Evolutionary conservation across 2,888 invertebrate genomes (phyloP).

Genomic region (Busseola fusca): DNA sequence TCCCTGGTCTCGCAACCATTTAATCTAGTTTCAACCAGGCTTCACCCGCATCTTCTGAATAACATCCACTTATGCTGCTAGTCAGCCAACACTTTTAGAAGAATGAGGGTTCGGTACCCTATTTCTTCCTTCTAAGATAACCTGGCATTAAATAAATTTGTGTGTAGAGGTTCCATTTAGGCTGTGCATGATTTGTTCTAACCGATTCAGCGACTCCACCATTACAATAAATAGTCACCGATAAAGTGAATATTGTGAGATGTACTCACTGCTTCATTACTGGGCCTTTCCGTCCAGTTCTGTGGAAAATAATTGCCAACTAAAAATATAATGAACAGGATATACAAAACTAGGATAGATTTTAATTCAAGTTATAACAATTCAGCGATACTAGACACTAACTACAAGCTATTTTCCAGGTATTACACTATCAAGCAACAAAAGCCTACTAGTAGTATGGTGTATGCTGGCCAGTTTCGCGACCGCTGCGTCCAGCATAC

Average conservation of each 20-base stretch:
- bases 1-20: too few species aligned
- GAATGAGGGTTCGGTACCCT: too few species aligned
- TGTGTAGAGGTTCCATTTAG: neutral
- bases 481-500: slow-evolving; percentile 78
- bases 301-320: neutral
- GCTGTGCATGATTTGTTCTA: neutral
- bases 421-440: slow-evolving; percentile 76
- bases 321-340: neutral
- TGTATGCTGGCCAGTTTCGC: slow-evolving; percentile 83
- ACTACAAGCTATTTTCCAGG: slow-evolving; percentile 69
- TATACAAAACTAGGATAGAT: neutral
- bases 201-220: neutral
- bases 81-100: too few species aligned
- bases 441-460: slow-evolving; percentile 81
- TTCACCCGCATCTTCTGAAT: too few species aligned
- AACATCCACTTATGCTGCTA: too few species aligned
- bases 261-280: neutral
- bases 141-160: neutral
- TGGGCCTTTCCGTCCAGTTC: too few species aligned
- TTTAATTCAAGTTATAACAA: neutral
- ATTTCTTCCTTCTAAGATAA: too few species aligned
- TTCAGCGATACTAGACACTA: neutral
- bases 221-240: neutral
- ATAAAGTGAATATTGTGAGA: neutral
- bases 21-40: too few species aligned